These are phyloP conservation scores for Clepsis dumicolana DNA, from an alignment of 2,888 invertebrate species.

Conservation along the genomic window DNA sequence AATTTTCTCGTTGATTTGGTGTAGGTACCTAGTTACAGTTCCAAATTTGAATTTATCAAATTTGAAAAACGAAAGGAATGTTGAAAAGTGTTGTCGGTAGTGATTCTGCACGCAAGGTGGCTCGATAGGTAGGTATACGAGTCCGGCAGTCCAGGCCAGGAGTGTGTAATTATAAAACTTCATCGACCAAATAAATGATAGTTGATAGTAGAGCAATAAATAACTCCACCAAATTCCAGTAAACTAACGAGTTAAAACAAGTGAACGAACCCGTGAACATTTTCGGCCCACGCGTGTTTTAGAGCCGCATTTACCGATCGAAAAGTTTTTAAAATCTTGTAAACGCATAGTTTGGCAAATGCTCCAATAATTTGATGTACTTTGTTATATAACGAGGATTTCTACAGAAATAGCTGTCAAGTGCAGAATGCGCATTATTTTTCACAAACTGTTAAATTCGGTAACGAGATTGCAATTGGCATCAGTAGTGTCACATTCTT, in stretches of 20 bases:
- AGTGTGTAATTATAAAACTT: background rate
- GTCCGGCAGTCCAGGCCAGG: too few species aligned
- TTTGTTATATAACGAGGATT: background rate
- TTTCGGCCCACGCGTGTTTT: background rate
- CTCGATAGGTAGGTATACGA: too few species aligned
- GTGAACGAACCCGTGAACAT: background rate
- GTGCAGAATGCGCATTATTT: background rate
- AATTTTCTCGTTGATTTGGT: too few species aligned
- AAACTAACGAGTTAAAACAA: constrained; percentile 1
- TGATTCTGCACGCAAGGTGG: too few species aligned
- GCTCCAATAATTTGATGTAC: constrained; percentile 1
- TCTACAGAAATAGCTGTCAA: background rate
- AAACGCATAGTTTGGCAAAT: constrained; percentile 15
- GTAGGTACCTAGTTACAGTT: too few species aligned
- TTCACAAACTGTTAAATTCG: background rate
- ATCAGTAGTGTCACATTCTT: too few species aligned
- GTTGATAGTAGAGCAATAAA: background rate
- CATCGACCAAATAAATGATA: background rate
- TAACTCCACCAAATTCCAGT: constrained; percentile 6
- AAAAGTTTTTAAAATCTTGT: constrained; percentile 11
- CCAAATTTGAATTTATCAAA: too few species aligned
- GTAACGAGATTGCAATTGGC: too few species aligned
- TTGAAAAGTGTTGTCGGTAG: too few species aligned
- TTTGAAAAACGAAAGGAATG: too few species aligned
- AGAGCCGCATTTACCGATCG: constrained; percentile 5